Percentiles rank a stretch among this genome's conserved stretches.
Conservation (phyloP, 2,113 vertebrate genomes). For the Melanerpes aurifrons region DNA sequence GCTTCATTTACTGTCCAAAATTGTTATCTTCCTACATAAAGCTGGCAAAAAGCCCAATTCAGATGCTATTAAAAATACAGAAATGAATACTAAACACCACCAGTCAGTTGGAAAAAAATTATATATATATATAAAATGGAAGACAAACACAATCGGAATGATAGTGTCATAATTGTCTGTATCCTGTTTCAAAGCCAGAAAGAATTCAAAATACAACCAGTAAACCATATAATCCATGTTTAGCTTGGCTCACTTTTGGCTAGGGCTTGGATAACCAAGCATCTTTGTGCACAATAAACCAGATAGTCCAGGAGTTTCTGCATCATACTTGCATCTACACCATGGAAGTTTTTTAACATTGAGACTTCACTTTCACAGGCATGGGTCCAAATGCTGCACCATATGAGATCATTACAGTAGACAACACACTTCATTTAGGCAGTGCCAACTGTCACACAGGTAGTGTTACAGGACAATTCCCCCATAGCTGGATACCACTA, state of each 20-base stretch:
- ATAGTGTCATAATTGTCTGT: not conserved
- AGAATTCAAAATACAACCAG: not conserved
- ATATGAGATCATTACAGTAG: accelerated
- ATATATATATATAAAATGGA: not conserved
- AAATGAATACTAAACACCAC: not conserved
- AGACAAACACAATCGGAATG: not conserved
- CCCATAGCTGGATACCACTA: accelerated
- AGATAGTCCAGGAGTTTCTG: not conserved
- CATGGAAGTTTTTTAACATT: not conserved
- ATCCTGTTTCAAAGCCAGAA: not conserved
- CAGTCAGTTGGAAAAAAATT: not conserved
- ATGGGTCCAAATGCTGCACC: no score
- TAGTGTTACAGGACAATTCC: not conserved
- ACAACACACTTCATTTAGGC: not conserved
- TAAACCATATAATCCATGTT: not conserved
- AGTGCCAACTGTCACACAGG: not conserved
- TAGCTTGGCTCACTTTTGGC: not conserved
- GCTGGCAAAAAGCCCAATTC: not conserved
- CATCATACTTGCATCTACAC: not conserved
- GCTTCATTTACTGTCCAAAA: not conserved
- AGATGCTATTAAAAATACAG: not conserved
- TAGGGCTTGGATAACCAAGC: not conserved
- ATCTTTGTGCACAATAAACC: not conserved
- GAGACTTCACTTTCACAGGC: not conserved
- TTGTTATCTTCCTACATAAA: not conserved